Evolutionary conservation across 1,140 invertebrate genomes (phyloP).

Genomic region (Neodiprion pinetum): DNA sequence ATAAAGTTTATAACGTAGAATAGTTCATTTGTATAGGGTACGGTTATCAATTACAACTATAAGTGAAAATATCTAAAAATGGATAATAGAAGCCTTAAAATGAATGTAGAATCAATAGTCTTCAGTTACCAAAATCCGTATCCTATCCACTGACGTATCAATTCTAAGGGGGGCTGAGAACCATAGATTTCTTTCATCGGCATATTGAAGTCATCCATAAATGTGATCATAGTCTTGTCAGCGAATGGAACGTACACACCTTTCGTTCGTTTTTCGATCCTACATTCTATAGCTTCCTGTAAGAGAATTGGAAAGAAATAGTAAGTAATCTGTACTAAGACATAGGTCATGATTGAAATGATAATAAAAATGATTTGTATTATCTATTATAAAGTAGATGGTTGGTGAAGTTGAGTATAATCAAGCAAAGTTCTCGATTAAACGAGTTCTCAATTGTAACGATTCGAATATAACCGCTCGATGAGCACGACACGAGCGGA

Average conservation of each 20-base stretch:
- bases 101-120: no score
- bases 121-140: slow-evolving; percentile 78
- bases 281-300: slow-evolving; percentile 77
- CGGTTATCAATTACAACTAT: no score
- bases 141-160: slow-evolving; percentile 85
- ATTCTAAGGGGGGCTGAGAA: slow-evolving; percentile 84
- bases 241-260: slow-evolving; percentile 78
- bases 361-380: background rate
- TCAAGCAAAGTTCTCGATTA: no score
- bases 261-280: slow-evolving; percentile 84
- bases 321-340: background rate
- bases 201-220: slow-evolving; percentile 92
- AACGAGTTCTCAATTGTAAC: no score
- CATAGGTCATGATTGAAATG: background rate
- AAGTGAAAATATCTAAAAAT: no score
- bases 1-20: no score
- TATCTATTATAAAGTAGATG: background rate
- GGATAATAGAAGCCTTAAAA: no score
- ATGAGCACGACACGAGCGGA: no score
- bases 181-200: slow-evolving; percentile 86
- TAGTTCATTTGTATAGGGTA: no score
- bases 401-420: background rate
- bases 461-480: no score
- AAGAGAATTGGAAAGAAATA: slow-evolving; percentile 16
- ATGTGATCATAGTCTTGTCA: slow-evolving; percentile 80